Base-by-base conservation (phyloP, 2,888 invertebrate genomes). In the Ceratothoa steindachneri region DNA sequence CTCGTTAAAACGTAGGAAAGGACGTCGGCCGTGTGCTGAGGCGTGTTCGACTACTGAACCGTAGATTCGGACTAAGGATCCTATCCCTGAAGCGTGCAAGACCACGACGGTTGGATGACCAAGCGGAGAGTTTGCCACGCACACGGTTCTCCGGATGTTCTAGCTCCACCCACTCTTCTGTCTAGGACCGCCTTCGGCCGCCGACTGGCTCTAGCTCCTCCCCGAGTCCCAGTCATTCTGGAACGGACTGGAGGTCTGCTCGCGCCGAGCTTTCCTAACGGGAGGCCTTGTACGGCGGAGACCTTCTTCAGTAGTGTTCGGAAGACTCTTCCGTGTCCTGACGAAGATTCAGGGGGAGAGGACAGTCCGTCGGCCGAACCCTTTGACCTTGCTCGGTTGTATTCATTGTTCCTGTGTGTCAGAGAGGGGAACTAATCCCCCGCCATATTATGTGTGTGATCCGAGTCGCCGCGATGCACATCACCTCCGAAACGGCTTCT, bases 101-200 rank as follows among this genome's bases (percentile, higher is more conserved):
- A 60, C 60, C 60, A 60, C 60, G 60, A 60, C 60, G 60, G 60
- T 60, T 60, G 22, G 60, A 12, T 60, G 60, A 60, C 60, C 60
- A 60, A 24, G 60, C 60, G 22, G 24, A 60, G 27, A 24, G 60
- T 60, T 60, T 24, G 15, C 60, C 60, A 60, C 60, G 60, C 60
- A 60, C 27, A 60, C 19, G 60, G 60, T 24, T 60, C 27, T 24
- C 12, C 60, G 24, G 24, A 22, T 12, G 60, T 22, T 3, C 22
- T 22, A 24, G 60, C 2, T n/a, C n/a, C 60, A 60, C 60, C 22
- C 60, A n/a, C 24, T 24, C 60, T 60, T 60, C 27, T n/a, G 24
- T 60, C 24, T 3, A 60, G 19, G 12, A 12, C 60, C 19, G 60
- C 60, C 60, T 24, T 60, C 24, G n/a, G n/a, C 27, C 22, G 24